These are phyloP conservation scores for Thunnus maccoyii DNA, from an alignment of 2,113 vertebrate genomes.

Conservation along the genomic window DNA sequence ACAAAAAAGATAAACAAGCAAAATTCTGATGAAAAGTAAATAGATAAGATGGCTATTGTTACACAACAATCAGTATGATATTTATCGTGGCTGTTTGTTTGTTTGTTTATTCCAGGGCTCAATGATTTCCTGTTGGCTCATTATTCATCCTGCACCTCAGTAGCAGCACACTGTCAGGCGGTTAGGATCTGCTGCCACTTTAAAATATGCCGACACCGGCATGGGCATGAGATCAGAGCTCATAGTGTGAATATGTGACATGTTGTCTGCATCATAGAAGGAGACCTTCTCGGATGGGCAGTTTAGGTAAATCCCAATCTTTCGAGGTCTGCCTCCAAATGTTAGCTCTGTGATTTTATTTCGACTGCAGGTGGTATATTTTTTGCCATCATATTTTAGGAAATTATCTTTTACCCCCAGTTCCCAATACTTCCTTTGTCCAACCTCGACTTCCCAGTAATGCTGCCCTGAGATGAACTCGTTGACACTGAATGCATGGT, in stretches of 20 bases:
- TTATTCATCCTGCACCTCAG: conserved; percentile 11
- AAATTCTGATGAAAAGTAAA: too few relatives aligned
- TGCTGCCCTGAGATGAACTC: conserved; percentile 53
- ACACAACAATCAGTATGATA: too few relatives aligned
- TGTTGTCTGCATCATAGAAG: conserved; percentile 72
- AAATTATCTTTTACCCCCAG: conserved; percentile 37
- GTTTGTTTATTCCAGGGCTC: too few relatives aligned
- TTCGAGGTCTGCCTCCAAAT: conserved; percentile 27
- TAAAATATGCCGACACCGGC: conserved; percentile 39
- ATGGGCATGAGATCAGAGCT: not conserved
- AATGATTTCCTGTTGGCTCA: too few relatives aligned
- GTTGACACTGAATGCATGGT: conserved; percentile 6
- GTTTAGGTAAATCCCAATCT: conserved; percentile 66
- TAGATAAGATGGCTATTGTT: too few relatives aligned
- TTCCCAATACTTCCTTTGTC: conserved; percentile 28
- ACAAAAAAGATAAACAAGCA: too few relatives aligned
- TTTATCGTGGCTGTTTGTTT: too few relatives aligned
- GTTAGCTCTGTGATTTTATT: not conserved
- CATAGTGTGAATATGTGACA: conserved; percentile 46
- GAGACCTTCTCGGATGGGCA: conserved; percentile 43
- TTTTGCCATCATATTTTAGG: conserved; percentile 18
- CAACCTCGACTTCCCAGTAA: conserved; percentile 72
- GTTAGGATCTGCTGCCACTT: not conserved
- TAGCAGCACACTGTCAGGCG: conserved; percentile 55
- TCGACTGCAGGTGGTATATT: not conserved